Conservation (phyloP, 2,888 invertebrate genomes). For the Mechanitis messenoides region DNA sequence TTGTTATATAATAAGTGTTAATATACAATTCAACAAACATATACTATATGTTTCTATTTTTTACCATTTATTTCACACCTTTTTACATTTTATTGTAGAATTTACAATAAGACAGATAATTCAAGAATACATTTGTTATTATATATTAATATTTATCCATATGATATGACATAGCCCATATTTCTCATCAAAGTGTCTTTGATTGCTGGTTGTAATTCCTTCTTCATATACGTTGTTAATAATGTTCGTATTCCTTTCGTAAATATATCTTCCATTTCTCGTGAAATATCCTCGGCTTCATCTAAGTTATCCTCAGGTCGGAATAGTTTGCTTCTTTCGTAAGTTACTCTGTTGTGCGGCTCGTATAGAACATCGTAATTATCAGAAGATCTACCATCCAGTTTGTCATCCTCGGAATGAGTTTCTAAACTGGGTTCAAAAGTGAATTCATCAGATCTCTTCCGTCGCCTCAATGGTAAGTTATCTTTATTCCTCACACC, state of each 20-base stretch:
- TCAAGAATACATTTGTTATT: neutral
- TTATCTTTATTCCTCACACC: conserved; percentile 60
- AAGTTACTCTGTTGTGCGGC: conserved; percentile 54
- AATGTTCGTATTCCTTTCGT: conserved; percentile 88
- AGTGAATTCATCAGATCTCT: conserved; percentile 62
- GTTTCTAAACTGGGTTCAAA: conserved; percentile 55
- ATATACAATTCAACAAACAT: too few species aligned
- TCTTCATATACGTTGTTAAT: conserved; percentile 88
- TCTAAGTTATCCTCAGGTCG: conserved; percentile 74
- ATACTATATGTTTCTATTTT: too few species aligned
- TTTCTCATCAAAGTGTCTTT: conserved; percentile 91
- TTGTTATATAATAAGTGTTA: too few species aligned
- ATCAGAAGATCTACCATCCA: conserved; percentile 48
- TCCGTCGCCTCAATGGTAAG: conserved; percentile 51
- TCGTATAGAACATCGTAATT: conserved; percentile 60
- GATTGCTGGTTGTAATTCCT: conserved; percentile 88
- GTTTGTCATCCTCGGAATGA: conserved; percentile 35
- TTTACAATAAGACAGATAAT: conserved; percentile 5
- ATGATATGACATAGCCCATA: conserved; percentile 91
- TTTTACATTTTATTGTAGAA: neutral
- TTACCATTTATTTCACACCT: too few species aligned
- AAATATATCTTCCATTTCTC: conserved; percentile 90
- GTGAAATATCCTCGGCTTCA: conserved; percentile 81
- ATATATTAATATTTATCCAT: conserved; percentile 73
- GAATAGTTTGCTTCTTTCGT: conserved; percentile 69